A percentile compares a stretch with the other conserved stretches of the same genome.
Evolutionary conservation across 2,888 invertebrate species (phyloP).

Genomic region (Philereme transversata): DNA sequence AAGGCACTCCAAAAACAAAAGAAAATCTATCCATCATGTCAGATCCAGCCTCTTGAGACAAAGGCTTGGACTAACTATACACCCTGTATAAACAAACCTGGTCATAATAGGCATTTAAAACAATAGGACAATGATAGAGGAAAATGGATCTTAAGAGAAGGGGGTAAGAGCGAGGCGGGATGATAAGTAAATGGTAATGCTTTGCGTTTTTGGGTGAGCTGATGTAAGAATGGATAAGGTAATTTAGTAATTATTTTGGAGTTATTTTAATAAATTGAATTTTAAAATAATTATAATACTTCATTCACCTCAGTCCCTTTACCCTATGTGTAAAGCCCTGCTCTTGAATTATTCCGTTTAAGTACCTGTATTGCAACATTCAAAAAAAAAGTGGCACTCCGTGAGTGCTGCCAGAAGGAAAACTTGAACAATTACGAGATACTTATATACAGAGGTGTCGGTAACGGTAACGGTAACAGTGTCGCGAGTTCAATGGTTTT

Average conservation of each 20-base stretch:
- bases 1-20: constrained; percentile 27
- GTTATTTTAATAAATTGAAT: no score
- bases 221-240: constrained; percentile 8
- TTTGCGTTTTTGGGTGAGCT: constrained; percentile 17
- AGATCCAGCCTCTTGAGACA: constrained; percentile 31
- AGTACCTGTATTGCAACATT: no score
- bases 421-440: no score
- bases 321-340: no score
- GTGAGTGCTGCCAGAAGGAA: no score
- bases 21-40: constrained; percentile 38
- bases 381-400: no score
- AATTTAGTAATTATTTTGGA: constrained; percentile 1
- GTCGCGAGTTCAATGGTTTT: no score
- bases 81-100: constrained; percentile 29
- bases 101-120: constrained; percentile 30
- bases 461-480: no score
- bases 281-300: no score
- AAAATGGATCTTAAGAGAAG: constrained; percentile 21
- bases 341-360: no score
- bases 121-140: constrained; percentile 16
- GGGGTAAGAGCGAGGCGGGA: constrained; percentile 24
- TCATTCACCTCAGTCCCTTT: no score
- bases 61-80: constrained; percentile 29
- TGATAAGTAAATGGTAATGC: constrained; percentile 18
- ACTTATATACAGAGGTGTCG: no score